Evolutionary conservation across 1,140 invertebrate species (phyloP).

Genomic region (Lepidurus arcticus): DNA sequence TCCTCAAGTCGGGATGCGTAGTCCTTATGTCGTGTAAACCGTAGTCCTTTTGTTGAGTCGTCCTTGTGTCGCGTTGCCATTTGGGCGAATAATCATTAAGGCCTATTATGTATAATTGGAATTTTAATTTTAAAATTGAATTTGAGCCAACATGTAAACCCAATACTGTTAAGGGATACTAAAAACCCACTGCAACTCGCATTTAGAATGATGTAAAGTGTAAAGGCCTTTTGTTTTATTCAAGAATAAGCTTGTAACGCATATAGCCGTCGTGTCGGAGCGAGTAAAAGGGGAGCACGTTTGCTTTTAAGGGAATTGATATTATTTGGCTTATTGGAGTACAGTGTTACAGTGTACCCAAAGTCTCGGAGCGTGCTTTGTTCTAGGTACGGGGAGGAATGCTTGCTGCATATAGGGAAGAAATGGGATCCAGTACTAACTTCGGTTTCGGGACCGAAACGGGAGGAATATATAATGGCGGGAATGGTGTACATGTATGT

Average conservation of each 20-base stretch:
- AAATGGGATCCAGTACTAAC: not conserved
- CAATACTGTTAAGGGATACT: too few relatives aligned
- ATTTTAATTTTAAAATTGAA: too few relatives aligned
- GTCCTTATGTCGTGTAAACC: too few relatives aligned
- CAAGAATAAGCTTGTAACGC: not conserved
- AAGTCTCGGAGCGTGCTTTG: too few relatives aligned
- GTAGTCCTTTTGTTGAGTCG: too few relatives aligned
- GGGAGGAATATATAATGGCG: not conserved
- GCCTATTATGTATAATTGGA: too few relatives aligned
- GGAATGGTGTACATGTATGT: not conserved
- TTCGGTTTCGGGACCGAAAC: not conserved
- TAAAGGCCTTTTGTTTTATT: not conserved
- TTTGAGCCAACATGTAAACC: too few relatives aligned
- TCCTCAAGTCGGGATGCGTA: too few relatives aligned
- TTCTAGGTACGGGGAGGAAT: too few relatives aligned
- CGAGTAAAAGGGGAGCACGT: not conserved
- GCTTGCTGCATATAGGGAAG: not conserved
- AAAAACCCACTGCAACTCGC: too few relatives aligned
- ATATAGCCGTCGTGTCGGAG: not conserved
- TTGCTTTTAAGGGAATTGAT: slow-evolving; percentile 13
- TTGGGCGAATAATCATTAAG: too few relatives aligned
- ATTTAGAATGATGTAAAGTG: not conserved
- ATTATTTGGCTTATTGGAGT: not conserved
- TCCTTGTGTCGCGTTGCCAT: too few relatives aligned
- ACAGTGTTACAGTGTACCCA: not conserved